phyloP scores from a whole-genome alignment of 1,140 invertebrate species.

The Aleiodes sp. region DNA sequence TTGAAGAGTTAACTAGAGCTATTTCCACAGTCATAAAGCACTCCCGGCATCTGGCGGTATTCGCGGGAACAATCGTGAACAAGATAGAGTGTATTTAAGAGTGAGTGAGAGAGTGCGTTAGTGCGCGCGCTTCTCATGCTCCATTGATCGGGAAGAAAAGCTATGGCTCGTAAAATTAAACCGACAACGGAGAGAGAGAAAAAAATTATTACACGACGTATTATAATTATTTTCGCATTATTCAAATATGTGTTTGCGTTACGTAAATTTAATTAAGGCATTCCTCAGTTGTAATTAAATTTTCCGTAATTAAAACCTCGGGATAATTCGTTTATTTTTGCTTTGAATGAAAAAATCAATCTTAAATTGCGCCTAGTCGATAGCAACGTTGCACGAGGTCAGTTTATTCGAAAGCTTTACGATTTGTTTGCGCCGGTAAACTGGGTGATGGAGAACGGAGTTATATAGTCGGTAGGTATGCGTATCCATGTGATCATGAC shows the following conservation, averaged over 20 bases:
- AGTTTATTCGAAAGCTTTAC: slow-evolving; percentile 66
- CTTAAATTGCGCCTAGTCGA: neutral
- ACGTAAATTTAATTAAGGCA: too few species aligned
- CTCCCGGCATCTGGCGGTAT: slow-evolving; percentile 57
- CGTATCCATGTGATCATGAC: slow-evolving; percentile 63
- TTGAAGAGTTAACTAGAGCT: slow-evolving; percentile 42
- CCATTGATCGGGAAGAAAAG: slow-evolving; percentile 61
- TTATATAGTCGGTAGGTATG: slow-evolving; percentile 63
- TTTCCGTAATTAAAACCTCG: slow-evolving; percentile 22
- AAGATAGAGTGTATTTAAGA: slow-evolving; percentile 43
- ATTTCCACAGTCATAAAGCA: slow-evolving; percentile 57
- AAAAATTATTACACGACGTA: too few species aligned
- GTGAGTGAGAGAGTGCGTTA: slow-evolving; percentile 25
- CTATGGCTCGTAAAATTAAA: slow-evolving; percentile 50
- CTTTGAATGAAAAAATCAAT: slow-evolving; percentile 32
- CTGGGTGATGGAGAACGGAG: slow-evolving; percentile 62
- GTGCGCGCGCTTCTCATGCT: slow-evolving; percentile 55
- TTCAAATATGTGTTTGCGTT: too few species aligned
- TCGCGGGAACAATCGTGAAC: slow-evolving; percentile 53
- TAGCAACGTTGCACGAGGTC: slow-evolving; percentile 57
- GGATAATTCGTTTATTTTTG: too few species aligned
- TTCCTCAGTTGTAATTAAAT: too few species aligned
- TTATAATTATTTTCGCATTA: too few species aligned
- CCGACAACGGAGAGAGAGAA: neutral
- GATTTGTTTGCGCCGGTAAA: slow-evolving; percentile 65